These are phyloP conservation scores for Apistogramma diplotaenia DNA, from an alignment of 2,113 vertebrate species.

Conservation along the genomic window DNA sequence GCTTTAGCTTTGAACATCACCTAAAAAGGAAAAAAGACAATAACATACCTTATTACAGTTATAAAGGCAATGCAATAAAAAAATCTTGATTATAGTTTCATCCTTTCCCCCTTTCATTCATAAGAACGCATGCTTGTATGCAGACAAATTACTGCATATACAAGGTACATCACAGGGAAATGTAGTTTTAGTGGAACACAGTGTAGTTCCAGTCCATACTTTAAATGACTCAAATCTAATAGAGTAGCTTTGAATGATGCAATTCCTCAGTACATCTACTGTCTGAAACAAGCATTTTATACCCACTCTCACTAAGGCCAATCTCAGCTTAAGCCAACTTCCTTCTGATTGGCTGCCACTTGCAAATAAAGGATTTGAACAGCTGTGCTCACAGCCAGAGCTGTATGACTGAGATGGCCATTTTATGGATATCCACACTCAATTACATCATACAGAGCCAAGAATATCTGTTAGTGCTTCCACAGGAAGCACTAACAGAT, in stretches of 20 bases:
- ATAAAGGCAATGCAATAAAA: background rate
- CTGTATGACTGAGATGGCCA: background rate
- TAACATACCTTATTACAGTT: background rate
- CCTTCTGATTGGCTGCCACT: background rate
- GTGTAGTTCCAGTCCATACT: background rate
- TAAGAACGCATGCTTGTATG: too few species aligned
- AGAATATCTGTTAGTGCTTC: background rate
- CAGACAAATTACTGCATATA: too few species aligned
- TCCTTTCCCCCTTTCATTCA: too few species aligned
- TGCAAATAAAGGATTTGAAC: background rate
- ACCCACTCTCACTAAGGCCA: background rate
- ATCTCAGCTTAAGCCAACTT: background rate
- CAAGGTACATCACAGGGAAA: too few species aligned
- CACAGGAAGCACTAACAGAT: background rate
- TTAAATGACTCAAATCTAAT: background rate
- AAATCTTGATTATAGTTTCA: background rate
- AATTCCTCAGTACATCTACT: background rate
- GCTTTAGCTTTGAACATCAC: constrained; percentile 94
- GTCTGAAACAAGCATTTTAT: background rate
- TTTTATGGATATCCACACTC: background rate
- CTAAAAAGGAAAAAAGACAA: constrained; percentile 61
- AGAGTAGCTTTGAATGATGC: background rate
- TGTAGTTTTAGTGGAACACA: background rate
- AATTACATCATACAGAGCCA: background rate
- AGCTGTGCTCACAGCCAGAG: background rate